Evolutionary conservation across 2,797 vertebrate species (phyloP).

Genomic region (Emys orbicularis): DNA sequence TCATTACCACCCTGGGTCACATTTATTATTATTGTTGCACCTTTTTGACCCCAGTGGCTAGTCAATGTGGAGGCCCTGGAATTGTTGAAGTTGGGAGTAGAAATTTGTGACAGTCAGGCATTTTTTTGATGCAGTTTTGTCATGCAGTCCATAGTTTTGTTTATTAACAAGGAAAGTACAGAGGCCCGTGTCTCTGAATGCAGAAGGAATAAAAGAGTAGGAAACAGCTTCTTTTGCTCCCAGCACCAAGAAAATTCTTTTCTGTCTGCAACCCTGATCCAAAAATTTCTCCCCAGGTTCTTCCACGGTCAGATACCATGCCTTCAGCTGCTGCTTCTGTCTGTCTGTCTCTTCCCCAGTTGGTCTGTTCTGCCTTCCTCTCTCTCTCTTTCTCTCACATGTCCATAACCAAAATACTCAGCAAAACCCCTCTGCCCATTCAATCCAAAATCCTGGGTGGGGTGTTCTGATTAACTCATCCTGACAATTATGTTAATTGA

Average conservation of each 20-base stretch:
- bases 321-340: background rate
- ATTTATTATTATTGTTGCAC: background rate
- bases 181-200: background rate
- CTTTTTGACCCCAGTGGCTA: background rate
- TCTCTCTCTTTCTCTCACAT: too few species aligned
- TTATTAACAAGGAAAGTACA: background rate
- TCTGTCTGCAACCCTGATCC: background rate
- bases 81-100: background rate
- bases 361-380: too few species aligned
- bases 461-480: too few species aligned
- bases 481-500: too few species aligned
- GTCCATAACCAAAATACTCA: too few species aligned
- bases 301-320: background rate
- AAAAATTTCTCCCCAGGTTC: background rate
- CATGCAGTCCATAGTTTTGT: background rate
- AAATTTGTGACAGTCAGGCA: background rate
- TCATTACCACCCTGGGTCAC: background rate
- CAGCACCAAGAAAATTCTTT: background rate
- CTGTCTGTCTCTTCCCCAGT: background rate
- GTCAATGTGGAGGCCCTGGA: background rate
- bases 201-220: background rate
- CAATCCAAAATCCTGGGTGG: too few species aligned
- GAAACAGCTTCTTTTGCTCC: background rate
- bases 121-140: background rate
- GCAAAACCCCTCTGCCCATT: too few species aligned